A percentile compares a stretch with the other conserved stretches of the same genome.
phyloP scores from a whole-genome alignment of 2,113 vertebrate genomes.

The Caracal caracal region DNA sequence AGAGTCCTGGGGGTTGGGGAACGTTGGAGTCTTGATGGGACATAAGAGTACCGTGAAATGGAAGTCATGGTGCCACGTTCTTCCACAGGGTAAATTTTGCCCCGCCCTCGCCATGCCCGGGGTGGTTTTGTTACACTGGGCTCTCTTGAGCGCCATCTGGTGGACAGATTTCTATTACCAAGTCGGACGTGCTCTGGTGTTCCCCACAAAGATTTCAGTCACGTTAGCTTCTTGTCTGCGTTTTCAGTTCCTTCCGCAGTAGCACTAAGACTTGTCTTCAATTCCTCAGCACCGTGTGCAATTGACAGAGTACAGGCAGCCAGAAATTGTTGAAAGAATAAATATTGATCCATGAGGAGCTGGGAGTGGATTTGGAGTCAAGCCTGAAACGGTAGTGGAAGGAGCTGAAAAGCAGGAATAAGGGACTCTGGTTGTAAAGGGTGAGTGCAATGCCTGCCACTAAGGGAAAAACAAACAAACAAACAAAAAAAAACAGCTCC shows the following conservation, averaged over 20 bases:
- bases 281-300: not conserved
- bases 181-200: not conserved
- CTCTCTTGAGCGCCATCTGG: constrained; percentile 39
- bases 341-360: not conserved
- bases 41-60: not conserved
- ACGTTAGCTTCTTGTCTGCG: not conserved
- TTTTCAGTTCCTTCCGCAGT: not conserved
- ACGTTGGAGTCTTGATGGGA: not conserved
- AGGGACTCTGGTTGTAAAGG: not conserved
- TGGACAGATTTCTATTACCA: constrained; percentile 10
- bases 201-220: not conserved
- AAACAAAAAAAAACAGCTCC: not conserved
- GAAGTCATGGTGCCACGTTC: not conserved
- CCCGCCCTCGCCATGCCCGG: no score
- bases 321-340: not conserved
- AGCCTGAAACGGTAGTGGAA: not conserved
- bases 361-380: not conserved
- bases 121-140: not conserved
- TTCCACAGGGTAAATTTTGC: not conserved
- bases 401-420: not conserved
- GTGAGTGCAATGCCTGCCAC: not conserved
- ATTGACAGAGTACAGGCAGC: not conserved
- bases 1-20: not conserved
- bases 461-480: not conserved
- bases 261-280: not conserved